A percentile compares a stretch with the other conserved stretches of the same genome.
phyloP scores from a whole-genome alignment of 2,113 vertebrate species.

The Chaenogobius annularis region DNA sequence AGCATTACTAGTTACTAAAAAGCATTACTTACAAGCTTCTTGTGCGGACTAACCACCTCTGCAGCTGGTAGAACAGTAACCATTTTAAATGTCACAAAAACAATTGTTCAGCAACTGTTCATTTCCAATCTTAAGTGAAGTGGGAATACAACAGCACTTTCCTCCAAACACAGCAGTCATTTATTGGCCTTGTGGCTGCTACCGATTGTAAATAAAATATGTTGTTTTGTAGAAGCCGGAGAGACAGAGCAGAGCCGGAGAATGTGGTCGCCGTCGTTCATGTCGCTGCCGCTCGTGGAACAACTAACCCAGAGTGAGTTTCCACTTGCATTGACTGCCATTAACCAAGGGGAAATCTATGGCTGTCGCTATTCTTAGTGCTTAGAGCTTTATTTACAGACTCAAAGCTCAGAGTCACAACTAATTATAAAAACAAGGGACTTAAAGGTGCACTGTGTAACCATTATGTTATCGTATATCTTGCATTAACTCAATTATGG shows the following conservation, averaged over 20 bases:
- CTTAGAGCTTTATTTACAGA: not conserved
- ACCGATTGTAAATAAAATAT: constrained; percentile 33
- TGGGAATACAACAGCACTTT: constrained; percentile 35
- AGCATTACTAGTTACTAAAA: no score
- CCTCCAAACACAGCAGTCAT: constrained; percentile 30
- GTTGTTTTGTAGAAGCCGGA: constrained; percentile 48
- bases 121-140: constrained; percentile 31
- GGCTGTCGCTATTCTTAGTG: not conserved
- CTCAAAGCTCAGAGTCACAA: not conserved
- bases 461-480: no score
- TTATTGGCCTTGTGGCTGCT: constrained; percentile 5
- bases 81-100: constrained; percentile 33
- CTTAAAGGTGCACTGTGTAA: no score
- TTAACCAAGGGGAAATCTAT: not conserved
- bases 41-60: not conserved
- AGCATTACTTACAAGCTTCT: not conserved
- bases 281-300: constrained; percentile 24
- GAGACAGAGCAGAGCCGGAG: constrained; percentile 30
- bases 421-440: not conserved
- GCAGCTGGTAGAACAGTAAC: not conserved
- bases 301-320: constrained; percentile 58
- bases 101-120: constrained; percentile 26
- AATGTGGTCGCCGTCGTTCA: constrained; percentile 56
- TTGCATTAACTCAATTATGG: no score
- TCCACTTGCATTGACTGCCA: constrained; percentile 3